Conservation (phyloP, 2,113 vertebrate species). For the Gymnogyps californianus region DNA sequence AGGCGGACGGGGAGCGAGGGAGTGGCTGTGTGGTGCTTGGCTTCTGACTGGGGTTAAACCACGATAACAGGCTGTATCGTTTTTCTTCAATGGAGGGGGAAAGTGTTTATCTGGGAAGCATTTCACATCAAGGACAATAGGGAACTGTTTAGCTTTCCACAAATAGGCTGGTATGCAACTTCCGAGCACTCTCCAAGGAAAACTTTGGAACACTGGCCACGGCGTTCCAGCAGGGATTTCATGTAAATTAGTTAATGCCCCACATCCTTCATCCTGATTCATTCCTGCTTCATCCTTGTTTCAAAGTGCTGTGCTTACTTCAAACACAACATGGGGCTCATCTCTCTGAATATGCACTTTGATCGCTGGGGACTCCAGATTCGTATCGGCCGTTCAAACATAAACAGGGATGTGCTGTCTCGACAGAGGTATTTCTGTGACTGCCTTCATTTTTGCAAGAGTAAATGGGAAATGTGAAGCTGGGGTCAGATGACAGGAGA, state of each 20-base stretch:
- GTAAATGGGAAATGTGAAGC: not conserved
- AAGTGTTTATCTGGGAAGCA: conserved; percentile 38
- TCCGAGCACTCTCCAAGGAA: conserved; percentile 9
- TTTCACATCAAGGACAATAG: conserved; percentile 37
- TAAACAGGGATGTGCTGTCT: conserved; percentile 14
- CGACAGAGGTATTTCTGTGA: not conserved
- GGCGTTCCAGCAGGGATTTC: not conserved
- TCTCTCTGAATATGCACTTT: not conserved
- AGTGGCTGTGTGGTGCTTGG: too few species aligned
- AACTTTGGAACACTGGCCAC: not conserved
- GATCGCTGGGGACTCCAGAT: not conserved
- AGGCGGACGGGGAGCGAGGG: too few species aligned
- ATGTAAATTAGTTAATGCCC: conserved; percentile 7
- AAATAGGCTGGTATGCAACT: conserved; percentile 28
- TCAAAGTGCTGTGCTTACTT: not conserved
- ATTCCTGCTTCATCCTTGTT: not conserved
- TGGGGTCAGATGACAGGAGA: not conserved
- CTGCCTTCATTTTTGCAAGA: not conserved
- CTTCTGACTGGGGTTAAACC: too few species aligned
- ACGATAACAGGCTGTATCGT: not conserved
- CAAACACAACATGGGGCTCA: not conserved
- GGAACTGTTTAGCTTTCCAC: conserved; percentile 48
- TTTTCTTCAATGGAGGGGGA: conserved; percentile 21
- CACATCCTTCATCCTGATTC: conserved; percentile 40
- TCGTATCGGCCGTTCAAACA: not conserved